Base-by-base conservation (phyloP, 2,888 invertebrate genomes). In the Diplazon laetatorius region DNA sequence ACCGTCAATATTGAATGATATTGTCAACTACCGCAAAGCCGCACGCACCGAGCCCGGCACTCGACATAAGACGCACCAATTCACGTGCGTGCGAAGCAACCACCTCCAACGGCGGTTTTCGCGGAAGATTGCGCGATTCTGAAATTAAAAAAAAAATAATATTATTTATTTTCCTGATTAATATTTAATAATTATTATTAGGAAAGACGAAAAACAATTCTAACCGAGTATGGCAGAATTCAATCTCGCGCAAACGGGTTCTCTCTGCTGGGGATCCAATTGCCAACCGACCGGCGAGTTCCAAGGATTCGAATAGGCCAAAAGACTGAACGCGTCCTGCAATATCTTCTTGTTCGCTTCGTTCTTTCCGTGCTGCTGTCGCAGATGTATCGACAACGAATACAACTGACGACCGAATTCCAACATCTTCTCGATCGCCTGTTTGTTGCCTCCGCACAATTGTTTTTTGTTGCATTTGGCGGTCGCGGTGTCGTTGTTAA, bases 231-330 rank as follows among this genome's bases (percentile, higher is more conserved):
- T 99, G 91, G 99, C 98, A 87, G 98, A 98, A 93, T 99, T 99
- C 87, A 99, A 95, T 89, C 97, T 96, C 88, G 97, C 97, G 93
- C 98, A 98, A 78, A 99, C 96, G 68, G 96, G 95, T 92, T 99
- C 99, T 87, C 99, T 94, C 89, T 98, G 96, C 85, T 96, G 94
- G n/a, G 98, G 96, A 91, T 98, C 96, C 87, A 99, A 93, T 92
- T 98, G 98, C 96, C 97, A 97, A 79, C 98, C 98, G 80, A 99
- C 96, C 16, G 98, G 98, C 92, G 98, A 98, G 89, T 95, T 95
- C 98, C 98, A 98, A 35, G 99, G 99, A 93, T 99, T 98, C 86
- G 97, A 96, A 92, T 99, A 99, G 60, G 99, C 99, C 89, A 99
- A 93, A 90, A 99, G 94, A 93, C 98, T 98, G 93, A 99, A 99